Base-by-base conservation (phyloP, 2,888 invertebrate genomes). In the Keiferia lycopersicella region DNA sequence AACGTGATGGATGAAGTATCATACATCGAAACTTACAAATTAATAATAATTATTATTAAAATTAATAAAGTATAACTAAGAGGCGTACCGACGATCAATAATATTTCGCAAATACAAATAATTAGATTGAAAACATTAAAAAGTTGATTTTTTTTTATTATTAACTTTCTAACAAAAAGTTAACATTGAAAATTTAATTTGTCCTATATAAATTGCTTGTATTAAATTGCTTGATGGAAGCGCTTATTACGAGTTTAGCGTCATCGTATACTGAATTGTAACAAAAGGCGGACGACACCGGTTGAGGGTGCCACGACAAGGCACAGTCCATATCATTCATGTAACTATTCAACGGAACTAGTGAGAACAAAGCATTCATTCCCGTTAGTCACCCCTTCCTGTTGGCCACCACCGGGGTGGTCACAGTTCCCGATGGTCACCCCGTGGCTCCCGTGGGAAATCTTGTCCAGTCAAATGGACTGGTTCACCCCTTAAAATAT, bases 11-110 rank as follows among this genome's bases (percentile, higher is more conserved):
- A 62, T 64, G 61, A 63, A 41, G 56, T 53, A 22, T 34, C 59
- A 64, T 65, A 53, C 65, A 68, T 67, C 64, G 66, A 59, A 53
- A 64, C 66, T 69, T 66, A 64, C 26, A 62, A 64, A 20, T 16
- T 56, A 62, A 34, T 34, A 34, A 34, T 34, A 26, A 26, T 26
- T 4, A 26, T 26, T 7, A 34, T 34, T 34, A 34, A 58, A 34
- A 34, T 34, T 34, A 34, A 58, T 60, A 20, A 53, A 53, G 14
- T 66, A 66, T 22, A 63, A 38, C 66, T 67, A 67, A 58, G 63
- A 67, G 59, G 65, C 65, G 57, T 64, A 63, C 39, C 56, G 62
- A 67, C 65, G 51, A 65, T 51, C 64, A 60, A 62, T 48, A 61
- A 62, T 53, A 62, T 62, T 22, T 12, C 48, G 60, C 26, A 59